Conservation (phyloP, 2,797 vertebrate species). For the Hydrophis major region DNA sequence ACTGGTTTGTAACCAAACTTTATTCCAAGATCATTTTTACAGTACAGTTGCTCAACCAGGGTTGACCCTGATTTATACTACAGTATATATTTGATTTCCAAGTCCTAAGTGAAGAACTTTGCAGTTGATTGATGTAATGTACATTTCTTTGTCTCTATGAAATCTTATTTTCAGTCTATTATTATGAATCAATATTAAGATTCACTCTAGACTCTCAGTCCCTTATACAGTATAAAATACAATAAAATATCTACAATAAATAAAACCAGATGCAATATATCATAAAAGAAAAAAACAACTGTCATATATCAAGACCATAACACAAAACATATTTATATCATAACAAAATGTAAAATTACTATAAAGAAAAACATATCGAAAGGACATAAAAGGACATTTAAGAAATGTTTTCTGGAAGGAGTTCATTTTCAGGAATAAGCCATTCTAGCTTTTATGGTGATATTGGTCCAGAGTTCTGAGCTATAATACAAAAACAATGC, state of each 20-base stretch:
- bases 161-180: neutral
- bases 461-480: neutral
- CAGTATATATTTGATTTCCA: neutral
- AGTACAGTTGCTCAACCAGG: neutral
- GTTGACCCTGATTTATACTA: neutral
- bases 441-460: neutral
- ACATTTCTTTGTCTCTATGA: neutral
- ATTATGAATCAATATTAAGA: neutral
- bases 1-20: neutral
- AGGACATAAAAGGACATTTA: neutral
- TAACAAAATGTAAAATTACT: neutral
- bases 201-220: neutral
- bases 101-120: neutral
- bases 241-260: neutral
- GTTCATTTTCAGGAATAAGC: neutral
- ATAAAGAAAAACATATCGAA: neutral
- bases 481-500: neutral
- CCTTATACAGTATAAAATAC: neutral
- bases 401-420: neutral
- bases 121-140: neutral
- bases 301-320: neutral
- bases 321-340: neutral
- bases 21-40: neutral
- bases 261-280: neutral
- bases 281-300: neutral